Evolutionary conservation across 2,113 vertebrate species (phyloP), one percentile per base, ranked within the genome.

Genomic region (Campylorhamphus procurvoides): DNA sequence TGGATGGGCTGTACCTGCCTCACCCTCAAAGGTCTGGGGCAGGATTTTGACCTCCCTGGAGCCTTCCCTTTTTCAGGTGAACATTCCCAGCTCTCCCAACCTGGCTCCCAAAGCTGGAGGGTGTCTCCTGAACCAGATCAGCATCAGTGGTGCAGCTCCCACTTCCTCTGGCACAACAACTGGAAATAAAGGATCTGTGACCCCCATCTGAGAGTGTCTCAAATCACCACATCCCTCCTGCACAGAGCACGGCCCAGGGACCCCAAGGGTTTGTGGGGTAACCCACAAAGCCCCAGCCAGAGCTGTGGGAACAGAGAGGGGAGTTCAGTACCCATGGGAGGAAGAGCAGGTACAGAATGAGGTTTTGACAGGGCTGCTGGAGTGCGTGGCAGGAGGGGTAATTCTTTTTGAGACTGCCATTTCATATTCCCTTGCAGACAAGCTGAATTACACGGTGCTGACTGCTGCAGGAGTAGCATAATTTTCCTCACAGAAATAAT

Each of bases 331-430:
- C 93, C 72, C 56, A 63, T 1, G 23, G 62, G 79, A 84, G 85
- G 83, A 86, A 84, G 84, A 87, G 73, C 35, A 84, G 90, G 31
- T 75, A 35, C 78, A 68, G 84, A 86, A 12, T 12, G 90, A 96
- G 95, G n/a, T 92, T 95, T 87, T 72, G 94, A 94, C 88, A 89
- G 83, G 60, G 73, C 94, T 97, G 92, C 93, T 87, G 85, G 93
- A 66, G 44, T 91, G 94, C 33, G 49, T 92, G 94, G 79, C 93
- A 92, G 86, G 88, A 93, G 93, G 93, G 96, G 92, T 92, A 75
- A 92, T 95, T 94, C 91, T 84, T 94, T 86, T 72, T 31, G 60
- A 83, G 95, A 52, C 79, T 96, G 95, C 93, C 86, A 92, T 94
- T 95, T 96, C 88, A 25, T 77, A 84, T 90, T 95, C 79, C 84